A percentile compares a stretch with the other conserved stretches of the same genome.
phyloP scores from a whole-genome alignment of 35 echinoderm and acorn worm genomes.

The Hemicentrotus pulcherrimus region DNA sequence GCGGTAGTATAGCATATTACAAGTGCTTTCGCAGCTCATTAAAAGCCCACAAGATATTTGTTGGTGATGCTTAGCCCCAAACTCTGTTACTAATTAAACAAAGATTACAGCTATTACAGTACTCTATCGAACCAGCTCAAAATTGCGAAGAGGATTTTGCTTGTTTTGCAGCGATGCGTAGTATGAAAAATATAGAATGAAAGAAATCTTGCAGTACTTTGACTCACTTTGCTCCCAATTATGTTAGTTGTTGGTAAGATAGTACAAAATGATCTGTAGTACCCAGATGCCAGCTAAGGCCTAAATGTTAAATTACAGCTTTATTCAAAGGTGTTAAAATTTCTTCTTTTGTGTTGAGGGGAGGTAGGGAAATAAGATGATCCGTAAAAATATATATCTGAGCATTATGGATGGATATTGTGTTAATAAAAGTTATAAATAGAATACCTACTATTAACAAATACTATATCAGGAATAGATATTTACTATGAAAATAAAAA shows the following conservation, averaged over 20 bases:
- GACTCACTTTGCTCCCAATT: not conserved
- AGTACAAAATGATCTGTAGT: not conserved
- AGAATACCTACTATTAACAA: not conserved
- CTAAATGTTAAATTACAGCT: not conserved
- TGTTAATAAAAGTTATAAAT: not conserved
- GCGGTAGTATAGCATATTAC: too few relatives aligned
- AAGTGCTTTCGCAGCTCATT: not conserved
- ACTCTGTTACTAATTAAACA: not conserved
- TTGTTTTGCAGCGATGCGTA: not conserved
- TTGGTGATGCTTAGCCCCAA: not conserved
- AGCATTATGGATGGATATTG: not conserved
- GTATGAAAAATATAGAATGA: not conserved
- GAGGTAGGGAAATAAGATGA: not conserved
- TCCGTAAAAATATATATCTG: not conserved
- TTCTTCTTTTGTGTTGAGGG: not conserved
- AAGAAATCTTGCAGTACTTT: not conserved
- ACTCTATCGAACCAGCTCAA: not conserved
- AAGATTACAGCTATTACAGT: not conserved
- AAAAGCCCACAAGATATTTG: not conserved
- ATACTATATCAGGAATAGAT: not conserved
- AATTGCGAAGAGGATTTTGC: not conserved
- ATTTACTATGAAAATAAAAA: not conserved
- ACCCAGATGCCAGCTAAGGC: not conserved
- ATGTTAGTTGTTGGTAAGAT: not conserved
- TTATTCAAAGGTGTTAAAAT: not conserved